A percentile compares a stretch with the other conserved stretches of the same genome.
These are phyloP conservation scores for Pipistrellus kuhlii DNA, from an alignment of 2,797 vertebrate genomes.

Conservation along the genomic window DNA sequence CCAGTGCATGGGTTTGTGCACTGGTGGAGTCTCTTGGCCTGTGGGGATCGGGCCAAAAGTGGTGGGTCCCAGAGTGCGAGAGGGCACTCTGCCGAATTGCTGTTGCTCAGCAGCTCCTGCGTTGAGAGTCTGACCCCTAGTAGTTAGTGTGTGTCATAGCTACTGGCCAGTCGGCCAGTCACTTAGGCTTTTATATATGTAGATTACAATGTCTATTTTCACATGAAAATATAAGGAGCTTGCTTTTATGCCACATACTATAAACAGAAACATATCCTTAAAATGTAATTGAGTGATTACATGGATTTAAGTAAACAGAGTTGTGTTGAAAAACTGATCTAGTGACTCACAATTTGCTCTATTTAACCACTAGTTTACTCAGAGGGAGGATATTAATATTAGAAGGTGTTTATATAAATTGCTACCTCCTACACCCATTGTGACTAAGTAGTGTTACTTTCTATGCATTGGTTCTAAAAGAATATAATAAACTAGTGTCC, in stretches of 20 bases:
- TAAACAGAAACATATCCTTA: background rate
- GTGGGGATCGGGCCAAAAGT: no score
- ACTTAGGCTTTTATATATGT: no score
- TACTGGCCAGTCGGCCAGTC: no score
- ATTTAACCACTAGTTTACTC: constrained; percentile 31
- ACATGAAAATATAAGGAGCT: background rate
- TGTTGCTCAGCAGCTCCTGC: background rate
- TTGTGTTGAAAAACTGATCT: constrained; percentile 21
- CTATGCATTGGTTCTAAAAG: constrained; percentile 16
- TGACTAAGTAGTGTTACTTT: constrained; percentile 61
- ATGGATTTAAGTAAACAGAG: constrained; percentile 12
- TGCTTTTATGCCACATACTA: background rate
- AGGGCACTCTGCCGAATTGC: no score
- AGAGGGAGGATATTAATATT: constrained; percentile 26
- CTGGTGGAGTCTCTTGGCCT: no score
- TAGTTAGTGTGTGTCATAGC: no score
- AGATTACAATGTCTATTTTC: background rate
- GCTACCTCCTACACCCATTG: constrained; percentile 55
- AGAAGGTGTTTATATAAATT: background rate
- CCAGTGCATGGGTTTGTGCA: no score
- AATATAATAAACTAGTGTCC: background rate
- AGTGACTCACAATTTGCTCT: constrained; percentile 46
- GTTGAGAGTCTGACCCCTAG: no score
- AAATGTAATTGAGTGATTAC: background rate
- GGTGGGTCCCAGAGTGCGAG: no score